Conservation (phyloP, 2,113 vertebrate species). For the Halcyon senegalensis region DNA sequence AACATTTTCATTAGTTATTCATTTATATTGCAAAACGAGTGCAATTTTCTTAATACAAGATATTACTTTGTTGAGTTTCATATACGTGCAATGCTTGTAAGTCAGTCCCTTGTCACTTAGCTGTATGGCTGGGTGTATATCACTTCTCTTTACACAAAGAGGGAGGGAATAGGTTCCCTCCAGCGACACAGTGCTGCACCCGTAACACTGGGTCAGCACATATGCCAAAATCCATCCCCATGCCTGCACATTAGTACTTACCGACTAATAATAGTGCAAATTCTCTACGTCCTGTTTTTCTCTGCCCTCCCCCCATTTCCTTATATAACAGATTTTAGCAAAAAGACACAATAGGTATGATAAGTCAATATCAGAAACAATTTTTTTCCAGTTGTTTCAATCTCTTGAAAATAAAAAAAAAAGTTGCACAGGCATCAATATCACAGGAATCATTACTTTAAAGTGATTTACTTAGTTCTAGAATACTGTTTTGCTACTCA, state of each 20-base stretch:
- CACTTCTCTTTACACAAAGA: background rate
- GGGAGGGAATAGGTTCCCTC: background rate
- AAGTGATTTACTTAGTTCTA: background rate
- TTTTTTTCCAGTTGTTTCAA: background rate
- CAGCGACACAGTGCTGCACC: background rate
- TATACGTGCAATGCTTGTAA: background rate
- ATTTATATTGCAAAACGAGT: background rate
- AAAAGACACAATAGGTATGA: background rate
- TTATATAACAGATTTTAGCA: background rate
- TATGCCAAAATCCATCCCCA: background rate
- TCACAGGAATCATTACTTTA: background rate
- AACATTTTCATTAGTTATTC: background rate
- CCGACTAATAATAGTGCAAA: background rate
- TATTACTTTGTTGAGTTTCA: background rate
- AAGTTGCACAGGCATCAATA: background rate
- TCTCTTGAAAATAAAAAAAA: background rate
- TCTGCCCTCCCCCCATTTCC: rapidly evolving
- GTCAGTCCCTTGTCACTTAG: background rate
- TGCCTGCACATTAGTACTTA: background rate
- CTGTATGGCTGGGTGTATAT: background rate
- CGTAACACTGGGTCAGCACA: background rate
- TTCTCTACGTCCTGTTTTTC: background rate
- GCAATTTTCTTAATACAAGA: background rate
- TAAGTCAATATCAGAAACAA: background rate
- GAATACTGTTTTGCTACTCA: background rate